These are phyloP conservation scores for Tribolium castaneum DNA, from an alignment of 1,140 invertebrate genomes.

Conservation along the genomic window DNA sequence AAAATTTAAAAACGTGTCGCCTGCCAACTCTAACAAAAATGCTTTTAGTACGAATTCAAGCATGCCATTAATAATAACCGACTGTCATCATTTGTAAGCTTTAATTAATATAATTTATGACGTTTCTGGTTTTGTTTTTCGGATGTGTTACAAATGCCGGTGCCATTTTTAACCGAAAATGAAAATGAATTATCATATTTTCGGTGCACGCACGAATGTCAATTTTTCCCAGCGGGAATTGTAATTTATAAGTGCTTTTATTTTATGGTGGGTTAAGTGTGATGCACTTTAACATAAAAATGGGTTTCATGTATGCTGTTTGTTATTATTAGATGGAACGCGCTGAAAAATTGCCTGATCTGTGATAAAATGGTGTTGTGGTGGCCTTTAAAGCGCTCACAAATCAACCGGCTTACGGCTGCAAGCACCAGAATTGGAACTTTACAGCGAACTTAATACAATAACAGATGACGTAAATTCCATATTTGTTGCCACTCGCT, in stretches of 20 bases:
- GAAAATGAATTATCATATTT: constrained; percentile 50
- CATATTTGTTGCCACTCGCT: background rate
- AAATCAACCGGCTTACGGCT: constrained; percentile 4
- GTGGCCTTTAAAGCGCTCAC: constrained; percentile 20
- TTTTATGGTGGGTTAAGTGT: constrained; percentile 29
- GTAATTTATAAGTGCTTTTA: constrained; percentile 36
- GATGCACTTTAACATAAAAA: constrained; percentile 33
- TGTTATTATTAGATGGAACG: constrained; percentile 22
- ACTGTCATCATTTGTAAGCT: constrained; percentile 49
- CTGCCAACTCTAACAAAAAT: constrained; percentile 52
- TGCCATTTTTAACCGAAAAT: constrained; percentile 49
- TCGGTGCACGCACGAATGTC: constrained; percentile 1
- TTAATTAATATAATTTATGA: constrained; percentile 54
- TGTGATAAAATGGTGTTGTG: constrained; percentile 17
- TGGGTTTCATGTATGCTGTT: constrained; percentile 30
- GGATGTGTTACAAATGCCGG: constrained; percentile 43
- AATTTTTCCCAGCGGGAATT: constrained; percentile 18
- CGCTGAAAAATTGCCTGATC: constrained; percentile 19
- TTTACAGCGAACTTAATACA: background rate
- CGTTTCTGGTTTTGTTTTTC: constrained; percentile 45
- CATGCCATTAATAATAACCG: constrained; percentile 46
- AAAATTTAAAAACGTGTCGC: constrained; percentile 51
- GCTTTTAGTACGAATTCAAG: constrained; percentile 51
- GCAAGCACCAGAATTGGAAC: background rate
- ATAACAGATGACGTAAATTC: background rate